phyloP scores from a whole-genome alignment of 2,113 vertebrate species.

The Cinclus cinclus region DNA sequence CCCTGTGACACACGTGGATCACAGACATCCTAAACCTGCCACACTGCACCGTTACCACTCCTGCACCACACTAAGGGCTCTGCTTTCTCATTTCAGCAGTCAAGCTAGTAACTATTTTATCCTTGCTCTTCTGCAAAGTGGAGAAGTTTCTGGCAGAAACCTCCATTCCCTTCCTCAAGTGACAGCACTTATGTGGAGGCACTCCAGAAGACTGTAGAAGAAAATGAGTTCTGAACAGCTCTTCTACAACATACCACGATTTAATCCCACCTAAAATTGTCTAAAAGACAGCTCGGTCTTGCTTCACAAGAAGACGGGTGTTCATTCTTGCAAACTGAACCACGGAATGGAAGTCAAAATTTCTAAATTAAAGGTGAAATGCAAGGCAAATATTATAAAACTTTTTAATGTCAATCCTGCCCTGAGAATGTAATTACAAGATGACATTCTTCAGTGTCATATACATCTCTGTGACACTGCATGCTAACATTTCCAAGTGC shows the following conservation, averaged over 20 bases:
- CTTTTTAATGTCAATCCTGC: neutral
- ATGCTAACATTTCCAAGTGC: neutral
- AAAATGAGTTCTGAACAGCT: neutral
- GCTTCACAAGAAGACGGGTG: neutral
- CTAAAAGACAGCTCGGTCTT: neutral
- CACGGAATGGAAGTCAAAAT: neutral
- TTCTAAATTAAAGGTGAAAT: neutral
- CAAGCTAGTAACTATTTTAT: accelerated
- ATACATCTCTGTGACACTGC: neutral
- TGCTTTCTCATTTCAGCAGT: neutral
- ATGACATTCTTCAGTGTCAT: neutral
- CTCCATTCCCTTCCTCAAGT: neutral
- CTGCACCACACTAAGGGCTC: neutral
- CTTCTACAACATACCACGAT: neutral
- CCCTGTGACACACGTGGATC: conserved; percentile 57
- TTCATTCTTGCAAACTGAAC: neutral
- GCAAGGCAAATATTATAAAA: neutral
- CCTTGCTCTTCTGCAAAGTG: neutral
- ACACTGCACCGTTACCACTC: accelerated
- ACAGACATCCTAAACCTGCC: neutral
- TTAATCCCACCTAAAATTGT: neutral
- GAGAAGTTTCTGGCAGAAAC: neutral
- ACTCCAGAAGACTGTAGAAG: accelerated
- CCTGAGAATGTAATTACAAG: neutral
- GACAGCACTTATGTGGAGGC: neutral